Percentiles rank a stretch among this genome's conserved stretches.
phyloP scores from a whole-genome alignment of 2,113 vertebrate species.

The Neoarius graeffei region DNA sequence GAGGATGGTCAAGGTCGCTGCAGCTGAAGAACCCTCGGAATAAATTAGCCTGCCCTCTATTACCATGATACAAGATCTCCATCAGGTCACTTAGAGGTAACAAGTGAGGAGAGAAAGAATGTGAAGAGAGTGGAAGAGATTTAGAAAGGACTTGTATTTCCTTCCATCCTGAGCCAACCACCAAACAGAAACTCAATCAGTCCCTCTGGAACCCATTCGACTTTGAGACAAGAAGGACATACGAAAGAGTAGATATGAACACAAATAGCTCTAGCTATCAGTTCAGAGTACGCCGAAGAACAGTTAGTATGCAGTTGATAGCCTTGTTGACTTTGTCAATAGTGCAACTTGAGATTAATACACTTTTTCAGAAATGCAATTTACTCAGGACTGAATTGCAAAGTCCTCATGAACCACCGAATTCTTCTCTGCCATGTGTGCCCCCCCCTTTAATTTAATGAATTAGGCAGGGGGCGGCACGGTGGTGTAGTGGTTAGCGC shows the following conservation, averaged over 20 bases:
- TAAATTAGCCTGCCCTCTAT: constrained; percentile 24
- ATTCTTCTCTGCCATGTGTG: background rate
- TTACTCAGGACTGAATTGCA: background rate
- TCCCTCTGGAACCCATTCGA: constrained; percentile 23
- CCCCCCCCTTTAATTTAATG: background rate
- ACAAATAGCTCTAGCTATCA: constrained; percentile 13
- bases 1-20: constrained; percentile 14
- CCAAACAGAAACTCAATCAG: constrained; percentile 45
- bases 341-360: background rate
- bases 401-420: background rate
- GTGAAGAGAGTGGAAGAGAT: constrained; percentile 8
- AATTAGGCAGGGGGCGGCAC: background rate
- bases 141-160: constrained; percentile 47
- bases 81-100: constrained; percentile 7
- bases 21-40: constrained; percentile 7
- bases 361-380: constrained; percentile 5
- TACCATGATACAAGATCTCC: constrained; percentile 32
- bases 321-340: constrained; percentile 19
- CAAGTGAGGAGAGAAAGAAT: constrained; percentile 20
- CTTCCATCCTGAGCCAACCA: constrained; percentile 24
- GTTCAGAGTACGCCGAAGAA: background rate
- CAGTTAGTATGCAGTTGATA: constrained; percentile 29
- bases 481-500: too few species aligned
- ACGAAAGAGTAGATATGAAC: constrained; percentile 15
- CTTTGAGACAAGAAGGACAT: constrained; percentile 49